Evolutionary conservation across 2,797 vertebrate genomes (phyloP), one percentile per base, ranked within the genome.

Genomic region (Jordanella pulchra): DNA sequence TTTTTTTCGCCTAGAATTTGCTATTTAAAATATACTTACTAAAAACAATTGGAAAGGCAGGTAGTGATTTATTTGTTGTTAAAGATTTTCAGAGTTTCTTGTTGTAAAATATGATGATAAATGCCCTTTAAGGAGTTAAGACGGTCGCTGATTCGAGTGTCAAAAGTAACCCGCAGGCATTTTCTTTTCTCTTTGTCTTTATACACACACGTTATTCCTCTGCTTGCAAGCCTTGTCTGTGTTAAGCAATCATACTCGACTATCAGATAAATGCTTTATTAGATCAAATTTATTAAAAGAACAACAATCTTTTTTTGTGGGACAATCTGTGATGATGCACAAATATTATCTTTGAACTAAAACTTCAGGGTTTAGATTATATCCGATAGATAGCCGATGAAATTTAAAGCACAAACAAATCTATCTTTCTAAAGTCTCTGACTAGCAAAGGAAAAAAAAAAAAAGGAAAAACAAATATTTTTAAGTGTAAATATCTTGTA

Each of bases 261-360:
- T 88, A 85, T 88, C 84, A 80, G 51, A 47, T 21, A 67, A 81
- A 76, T 73, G 81, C 90, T 91, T 90, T 91, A 81, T 85, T 69
- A 79, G 55, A 75, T 48, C 39, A 76, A 82, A 81, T 84, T 73
- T 77, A 79, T 85, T 53, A 83, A 84, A 77, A 68, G 71, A 71
- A 67, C 60, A 90, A 92, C 89, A 93, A 93, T 93, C 91, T 78
- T 73, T 73, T n/a, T 90, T 63, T 89, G 75, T 75, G 76, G 76
- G 93, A 94, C 93, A 94, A 93, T 93, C 92, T 88, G 71, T 77
- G 74, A 82, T 12, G 35, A 81, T 72, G 80, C 88, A 89, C 83
- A 89, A 89, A 83, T 74, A 84, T 69, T 91, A 80, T 89, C 72
- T 89, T 91, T 89, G 87, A 21, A 7, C 48, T 87, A 82, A 86